These are phyloP conservation scores for Parus major DNA, from an alignment of 2,113 vertebrate species.

Conservation along the genomic window DNA sequence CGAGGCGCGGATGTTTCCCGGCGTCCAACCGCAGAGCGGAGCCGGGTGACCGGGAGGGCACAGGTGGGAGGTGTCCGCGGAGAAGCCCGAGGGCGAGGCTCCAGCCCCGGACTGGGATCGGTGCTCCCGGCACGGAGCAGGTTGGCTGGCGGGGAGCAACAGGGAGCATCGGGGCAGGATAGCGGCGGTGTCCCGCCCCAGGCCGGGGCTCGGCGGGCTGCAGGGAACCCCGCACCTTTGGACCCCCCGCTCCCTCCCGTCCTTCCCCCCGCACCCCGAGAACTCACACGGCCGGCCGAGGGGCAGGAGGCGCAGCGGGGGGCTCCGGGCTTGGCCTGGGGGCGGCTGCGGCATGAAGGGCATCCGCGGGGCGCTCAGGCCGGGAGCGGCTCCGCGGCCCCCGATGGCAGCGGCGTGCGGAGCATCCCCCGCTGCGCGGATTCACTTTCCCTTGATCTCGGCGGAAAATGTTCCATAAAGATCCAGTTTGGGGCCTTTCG, in stretches of 20 bases:
- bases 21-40: background rate
- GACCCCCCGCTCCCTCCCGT: background rate
- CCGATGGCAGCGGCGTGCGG: slow-evolving; percentile 41
- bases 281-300: slow-evolving; percentile 66
- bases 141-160: background rate
- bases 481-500: slow-evolving; percentile 74
- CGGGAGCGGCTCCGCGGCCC: slow-evolving; percentile 38
- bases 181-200: background rate
- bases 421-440: slow-evolving; percentile 50
- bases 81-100: background rate
- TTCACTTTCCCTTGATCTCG: slow-evolving; percentile 75
- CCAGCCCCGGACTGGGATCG: background rate
- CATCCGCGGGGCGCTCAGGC: slow-evolving; percentile 38
- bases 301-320: slow-evolving; percentile 15
- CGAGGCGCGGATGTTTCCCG: background rate
- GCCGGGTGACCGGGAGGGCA: background rate
- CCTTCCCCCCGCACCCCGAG: background rate
- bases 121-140: background rate
- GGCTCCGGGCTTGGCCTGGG: slow-evolving; percentile 5
- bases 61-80: background rate
- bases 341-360: slow-evolving; percentile 46
- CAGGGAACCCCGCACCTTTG: background rate
- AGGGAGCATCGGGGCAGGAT: background rate
- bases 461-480: slow-evolving; percentile 66
- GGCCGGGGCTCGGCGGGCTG: background rate